These are phyloP conservation scores for Euwallacea similis DNA, from an alignment of 1,140 invertebrate species.

Conservation along the genomic window DNA sequence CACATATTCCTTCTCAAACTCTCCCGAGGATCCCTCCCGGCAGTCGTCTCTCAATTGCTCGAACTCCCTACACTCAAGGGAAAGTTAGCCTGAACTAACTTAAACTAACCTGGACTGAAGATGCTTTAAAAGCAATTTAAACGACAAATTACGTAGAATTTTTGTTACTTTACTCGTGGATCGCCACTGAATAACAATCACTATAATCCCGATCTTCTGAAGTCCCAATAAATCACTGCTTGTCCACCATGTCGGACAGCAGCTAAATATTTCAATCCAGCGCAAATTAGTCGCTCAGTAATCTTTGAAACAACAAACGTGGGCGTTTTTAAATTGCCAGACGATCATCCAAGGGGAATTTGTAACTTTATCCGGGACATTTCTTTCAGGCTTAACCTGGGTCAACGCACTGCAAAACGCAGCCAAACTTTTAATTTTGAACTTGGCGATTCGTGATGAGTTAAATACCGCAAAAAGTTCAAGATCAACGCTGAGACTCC, in stretches of 20 bases:
- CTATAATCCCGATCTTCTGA: too few relatives aligned
- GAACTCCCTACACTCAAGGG: background rate
- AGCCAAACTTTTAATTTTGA: slow-evolving; percentile 23
- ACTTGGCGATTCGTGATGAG: slow-evolving; percentile 14
- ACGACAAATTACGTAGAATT: background rate
- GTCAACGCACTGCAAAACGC: slow-evolving; percentile 1
- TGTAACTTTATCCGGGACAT: slow-evolving; percentile 15
- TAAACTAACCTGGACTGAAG: background rate
- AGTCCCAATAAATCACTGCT: too few relatives aligned
- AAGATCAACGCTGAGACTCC: slow-evolving; percentile 14
- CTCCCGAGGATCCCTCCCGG: too few relatives aligned
- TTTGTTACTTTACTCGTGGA: too few relatives aligned
- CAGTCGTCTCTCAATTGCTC: too few relatives aligned
- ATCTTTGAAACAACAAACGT: slow-evolving; percentile 15
- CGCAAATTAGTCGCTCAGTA: background rate
- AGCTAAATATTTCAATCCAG: background rate
- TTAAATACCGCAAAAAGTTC: slow-evolving; percentile 31
- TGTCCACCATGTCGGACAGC: background rate
- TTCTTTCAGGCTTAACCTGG: slow-evolving; percentile 10
- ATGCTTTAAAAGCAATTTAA: background rate
- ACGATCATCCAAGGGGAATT: slow-evolving; percentile 6
- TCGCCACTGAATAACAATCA: too few relatives aligned
- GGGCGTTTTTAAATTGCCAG: slow-evolving; percentile 5
- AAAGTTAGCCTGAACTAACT: background rate
- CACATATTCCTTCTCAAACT: too few relatives aligned